Evolutionary conservation across 1,140 invertebrate genomes (phyloP), one percentile per base, ranked within the genome.

Genomic region (Drosophila subpulchrella): DNA sequence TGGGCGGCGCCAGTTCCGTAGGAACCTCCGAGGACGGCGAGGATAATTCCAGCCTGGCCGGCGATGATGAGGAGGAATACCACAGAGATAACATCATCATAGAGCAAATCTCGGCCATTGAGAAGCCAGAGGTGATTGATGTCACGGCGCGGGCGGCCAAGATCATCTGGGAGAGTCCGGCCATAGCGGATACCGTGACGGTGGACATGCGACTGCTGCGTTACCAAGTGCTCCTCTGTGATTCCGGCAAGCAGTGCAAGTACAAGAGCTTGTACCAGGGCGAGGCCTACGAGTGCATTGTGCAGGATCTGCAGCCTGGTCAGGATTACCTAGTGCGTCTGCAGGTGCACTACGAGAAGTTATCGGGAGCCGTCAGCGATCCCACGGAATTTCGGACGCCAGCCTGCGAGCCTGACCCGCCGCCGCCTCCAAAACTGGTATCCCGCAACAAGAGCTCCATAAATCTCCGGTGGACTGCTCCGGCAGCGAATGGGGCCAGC

Each of bases 261-360:
- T 97, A 96, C 92, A 97, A 96, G 93, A 95, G 95, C 47, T 96
- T 97, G 50, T 97, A 97, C 89, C 95, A 94, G 58, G 95, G 96
- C 15, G 93, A 93, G 34, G 95, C 95, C n/a, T 93, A 95, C 20
- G 96, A 95, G 17, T 95, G 95, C 92, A 94, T 95, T 93, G 95
- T 97, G 55, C 95, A 96, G 92, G 96, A 97, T 91, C 93, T 98
- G 66, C 94, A 95, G 91, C 97, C 97, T 10, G 96, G 96, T 5
- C 96, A 96, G 81, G 96, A 97, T 77, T 98, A 97, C 91, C 94
- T 95, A 46, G 94, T 97, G 39, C 95, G 95, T 61, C 93, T 96
- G 41, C 95, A 95, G 79, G 94, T 94, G 20, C 93, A 94, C 75
- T 91, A 94, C 50, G 93, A 94, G 59, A 93, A 93, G 75, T 78